Evolutionary conservation across 2,888 invertebrate species (phyloP), one percentile per base, ranked within the genome.

Genomic region (Himalopsyche kuldschensis): DNA sequence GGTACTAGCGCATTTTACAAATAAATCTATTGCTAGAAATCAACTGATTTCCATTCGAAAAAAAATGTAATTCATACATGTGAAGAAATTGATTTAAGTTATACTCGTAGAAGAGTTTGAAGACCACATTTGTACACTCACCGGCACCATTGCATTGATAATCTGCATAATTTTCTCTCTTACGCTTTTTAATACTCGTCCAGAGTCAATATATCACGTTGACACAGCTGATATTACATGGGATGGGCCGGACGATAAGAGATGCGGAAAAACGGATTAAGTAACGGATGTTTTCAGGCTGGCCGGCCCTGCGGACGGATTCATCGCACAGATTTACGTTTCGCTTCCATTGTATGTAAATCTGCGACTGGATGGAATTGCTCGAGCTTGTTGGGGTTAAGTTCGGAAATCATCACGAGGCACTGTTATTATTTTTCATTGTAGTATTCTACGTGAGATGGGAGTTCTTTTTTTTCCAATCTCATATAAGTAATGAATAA

Each of bases 191-290:
- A 78, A 84, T 83, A 76, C 84, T 63, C 55, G 82, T 84, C 82
- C 84, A 78, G 35, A 81, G 80, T 79, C 85, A 84, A 85, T 85
- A 85, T 84, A 85, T 85, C 85, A 85, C 85, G 85, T 82, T 85
- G 85, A 85, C 85, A 83, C 85, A 82, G 78, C 85, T 79, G 85
- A 85, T 85, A 85, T 85, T 86, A 84, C 83, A 84, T 81, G 81
- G 85, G 85, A 85, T 84, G 85, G 83, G 83, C 82, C 55, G 80
- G 83, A 75, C 82, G 84, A 84, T 86, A 86, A 84, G 84, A 85
- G 84, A 85, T 81, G 85, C 84, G 86, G 86, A 84, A 86, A 84
- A 85, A 82, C 81, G 86, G 86, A 86, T 84, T 84, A 83, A 84
- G 84, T 86, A 86, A 86, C 86, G 86, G 85, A 84, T 82, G 79